phyloP scores from a whole-genome alignment of 1,140 invertebrate species.

The Drosophila equinoxialis region DNA sequence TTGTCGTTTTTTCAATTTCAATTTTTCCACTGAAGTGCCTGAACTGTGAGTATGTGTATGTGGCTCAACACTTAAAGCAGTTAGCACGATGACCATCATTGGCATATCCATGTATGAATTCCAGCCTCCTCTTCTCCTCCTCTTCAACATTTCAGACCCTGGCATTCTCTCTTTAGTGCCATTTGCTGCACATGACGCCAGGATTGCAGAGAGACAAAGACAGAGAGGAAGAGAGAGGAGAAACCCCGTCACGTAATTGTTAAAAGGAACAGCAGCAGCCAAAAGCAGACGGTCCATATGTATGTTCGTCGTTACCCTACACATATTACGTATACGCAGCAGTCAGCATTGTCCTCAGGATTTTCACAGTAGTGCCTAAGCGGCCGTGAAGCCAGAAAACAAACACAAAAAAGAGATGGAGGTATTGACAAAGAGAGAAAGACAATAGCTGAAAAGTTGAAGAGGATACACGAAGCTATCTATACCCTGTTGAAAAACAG shows the following conservation, averaged over 20 bases:
- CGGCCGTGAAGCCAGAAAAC: conserved; percentile 54
- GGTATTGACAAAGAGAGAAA: background rate
- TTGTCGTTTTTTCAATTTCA: conserved; percentile 77
- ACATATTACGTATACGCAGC: background rate
- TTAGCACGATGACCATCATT: conserved; percentile 74
- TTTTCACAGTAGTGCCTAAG: conserved; percentile 56
- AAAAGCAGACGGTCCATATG: conserved; percentile 27
- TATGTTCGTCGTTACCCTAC: no score
- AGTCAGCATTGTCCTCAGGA: conserved; percentile 48
- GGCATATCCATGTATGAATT: conserved; percentile 69
- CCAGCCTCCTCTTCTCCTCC: conserved; percentile 21
- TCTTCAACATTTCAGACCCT: background rate
- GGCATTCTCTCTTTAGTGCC: conserved; percentile 28
- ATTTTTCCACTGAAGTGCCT: conserved; percentile 49
- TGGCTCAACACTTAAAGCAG: conserved; percentile 69
- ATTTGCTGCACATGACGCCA: conserved; percentile 67
- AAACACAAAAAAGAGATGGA: conserved; percentile 32
- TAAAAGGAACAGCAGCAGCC: conserved; percentile 40
- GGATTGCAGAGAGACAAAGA: conserved; percentile 22
- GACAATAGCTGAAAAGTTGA: background rate
- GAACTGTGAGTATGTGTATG: conserved; percentile 19
- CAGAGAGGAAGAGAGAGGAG: background rate
- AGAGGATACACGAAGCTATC: background rate
- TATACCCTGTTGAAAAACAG: background rate
- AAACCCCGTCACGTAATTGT: conserved; percentile 69